Evolutionary conservation across 2,113 vertebrate species (phyloP).

Genomic region (Prionailurus bengalensis): DNA sequence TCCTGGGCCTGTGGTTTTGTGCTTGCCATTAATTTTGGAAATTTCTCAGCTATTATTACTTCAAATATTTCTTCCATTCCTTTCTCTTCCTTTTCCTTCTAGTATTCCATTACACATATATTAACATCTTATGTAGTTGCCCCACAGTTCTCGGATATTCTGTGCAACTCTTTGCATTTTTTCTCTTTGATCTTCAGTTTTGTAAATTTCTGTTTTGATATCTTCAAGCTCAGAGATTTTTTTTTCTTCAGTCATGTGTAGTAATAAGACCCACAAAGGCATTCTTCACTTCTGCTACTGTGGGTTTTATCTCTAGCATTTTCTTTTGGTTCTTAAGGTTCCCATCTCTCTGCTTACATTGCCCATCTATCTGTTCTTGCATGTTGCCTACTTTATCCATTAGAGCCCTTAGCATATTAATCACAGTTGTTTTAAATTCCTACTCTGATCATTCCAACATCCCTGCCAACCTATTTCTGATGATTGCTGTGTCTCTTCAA

Average conservation of each 20-base stretch:
- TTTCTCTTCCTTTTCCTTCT: not conserved
- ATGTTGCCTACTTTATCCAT: not conserved
- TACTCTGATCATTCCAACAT: not conserved
- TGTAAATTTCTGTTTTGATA: not conserved
- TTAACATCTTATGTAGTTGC: not conserved
- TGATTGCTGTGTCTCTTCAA: not conserved
- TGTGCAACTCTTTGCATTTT: not conserved
- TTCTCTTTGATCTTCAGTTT: not conserved
- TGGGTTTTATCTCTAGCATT: not conserved
- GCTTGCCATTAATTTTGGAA: not conserved
- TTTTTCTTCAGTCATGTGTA: not conserved
- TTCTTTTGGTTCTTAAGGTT: not conserved
- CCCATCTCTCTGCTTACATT: not conserved
- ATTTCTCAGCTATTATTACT: not conserved
- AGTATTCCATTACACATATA: not conserved
- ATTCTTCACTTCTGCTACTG: not conserved
- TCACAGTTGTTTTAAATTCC: not conserved
- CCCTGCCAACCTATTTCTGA: not conserved
- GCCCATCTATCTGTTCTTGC: not conserved
- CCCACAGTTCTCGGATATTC: not conserved
- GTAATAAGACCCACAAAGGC: not conserved
- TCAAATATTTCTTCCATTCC: conserved; percentile 5
- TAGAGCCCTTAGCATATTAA: not conserved
- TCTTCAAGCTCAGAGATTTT: not conserved
- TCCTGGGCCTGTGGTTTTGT: not conserved